phyloP scores from a whole-genome alignment of 2,888 invertebrate genomes.

The Napeogenes inachia region DNA sequence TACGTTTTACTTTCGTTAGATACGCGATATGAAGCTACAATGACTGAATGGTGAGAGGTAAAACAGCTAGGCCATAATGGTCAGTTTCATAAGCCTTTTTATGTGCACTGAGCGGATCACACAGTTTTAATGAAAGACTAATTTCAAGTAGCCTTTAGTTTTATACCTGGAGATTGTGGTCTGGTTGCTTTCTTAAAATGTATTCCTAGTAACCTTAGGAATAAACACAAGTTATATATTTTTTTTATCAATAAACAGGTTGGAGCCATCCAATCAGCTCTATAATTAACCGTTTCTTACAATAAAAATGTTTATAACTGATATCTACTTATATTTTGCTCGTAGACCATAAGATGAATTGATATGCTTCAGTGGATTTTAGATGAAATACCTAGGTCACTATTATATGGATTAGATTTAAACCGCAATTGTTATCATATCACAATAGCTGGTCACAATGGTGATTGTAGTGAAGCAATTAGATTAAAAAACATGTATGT shows the following conservation, averaged over 20 bases:
- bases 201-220: no score
- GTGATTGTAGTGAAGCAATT: slow-evolving; percentile 21
- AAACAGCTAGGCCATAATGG: slow-evolving; percentile 9
- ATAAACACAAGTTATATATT: neutral
- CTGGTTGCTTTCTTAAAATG: no score
- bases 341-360: slow-evolving; percentile 41
- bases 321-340: slow-evolving; percentile 9
- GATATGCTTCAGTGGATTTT: slow-evolving; percentile 41
- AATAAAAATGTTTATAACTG: slow-evolving; percentile 13
- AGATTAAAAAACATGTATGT: slow-evolving; percentile 18
- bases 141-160: no score
- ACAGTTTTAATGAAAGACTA: slow-evolving; percentile 10
- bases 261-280: neutral
- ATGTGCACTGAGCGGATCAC: slow-evolving; percentile 19
- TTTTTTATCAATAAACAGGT: neutral
- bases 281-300: slow-evolving; percentile 7
- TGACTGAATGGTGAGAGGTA: slow-evolving; percentile 26
- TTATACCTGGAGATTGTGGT: no score
- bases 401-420: slow-evolving; percentile 32
- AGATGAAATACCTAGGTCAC: slow-evolving; percentile 23
- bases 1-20: slow-evolving; percentile 62
- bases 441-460: slow-evolving; percentile 27
- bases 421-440: slow-evolving; percentile 25
- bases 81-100: slow-evolving; percentile 25
- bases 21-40: slow-evolving; percentile 36